These are phyloP conservation scores for Aleiodes alternator DNA, from an alignment of 2,888 invertebrate genomes.

Conservation along the genomic window DNA sequence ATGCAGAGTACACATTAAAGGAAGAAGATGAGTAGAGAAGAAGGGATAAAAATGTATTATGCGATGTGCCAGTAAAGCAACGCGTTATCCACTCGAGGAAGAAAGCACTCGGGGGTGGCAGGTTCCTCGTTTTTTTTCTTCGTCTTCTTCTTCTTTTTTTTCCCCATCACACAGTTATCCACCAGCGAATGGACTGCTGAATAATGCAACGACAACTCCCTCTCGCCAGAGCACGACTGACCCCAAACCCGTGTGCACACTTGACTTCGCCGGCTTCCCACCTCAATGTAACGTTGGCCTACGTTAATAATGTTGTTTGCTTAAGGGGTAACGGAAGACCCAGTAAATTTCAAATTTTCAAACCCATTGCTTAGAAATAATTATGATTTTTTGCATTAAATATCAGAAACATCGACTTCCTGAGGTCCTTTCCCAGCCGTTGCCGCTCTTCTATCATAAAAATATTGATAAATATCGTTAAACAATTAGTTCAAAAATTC, in stretches of 20 bases:
- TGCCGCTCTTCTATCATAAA: too few species aligned
- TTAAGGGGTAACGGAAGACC: too few species aligned
- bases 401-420: too few species aligned
- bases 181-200: conserved; percentile 63
- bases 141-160: background rate
- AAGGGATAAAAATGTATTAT: conserved; percentile 41
- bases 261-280: conserved; percentile 30
- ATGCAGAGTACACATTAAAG: conserved; percentile 13
- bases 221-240: conserved; percentile 34
- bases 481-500: too few species aligned
- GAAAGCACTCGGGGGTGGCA: background rate
- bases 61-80: conserved; percentile 59
- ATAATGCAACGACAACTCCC: conserved; percentile 65
- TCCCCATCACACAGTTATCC: conserved; percentile 30
- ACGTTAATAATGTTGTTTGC: conserved; percentile 33
- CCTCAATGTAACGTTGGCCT: conserved; percentile 30
- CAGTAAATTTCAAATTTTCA: too few species aligned
- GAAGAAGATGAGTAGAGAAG: conserved; percentile 19
- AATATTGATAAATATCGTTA: too few species aligned
- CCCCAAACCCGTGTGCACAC: conserved; percentile 25
- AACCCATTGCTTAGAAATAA: too few species aligned
- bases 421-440: too few species aligned
- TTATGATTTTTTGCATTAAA: too few species aligned
- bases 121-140: conserved; percentile 2
- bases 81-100: conserved; percentile 50